Base-by-base conservation (phyloP, 2,113 vertebrate genomes). In the Pampusana beccarii region DNA sequence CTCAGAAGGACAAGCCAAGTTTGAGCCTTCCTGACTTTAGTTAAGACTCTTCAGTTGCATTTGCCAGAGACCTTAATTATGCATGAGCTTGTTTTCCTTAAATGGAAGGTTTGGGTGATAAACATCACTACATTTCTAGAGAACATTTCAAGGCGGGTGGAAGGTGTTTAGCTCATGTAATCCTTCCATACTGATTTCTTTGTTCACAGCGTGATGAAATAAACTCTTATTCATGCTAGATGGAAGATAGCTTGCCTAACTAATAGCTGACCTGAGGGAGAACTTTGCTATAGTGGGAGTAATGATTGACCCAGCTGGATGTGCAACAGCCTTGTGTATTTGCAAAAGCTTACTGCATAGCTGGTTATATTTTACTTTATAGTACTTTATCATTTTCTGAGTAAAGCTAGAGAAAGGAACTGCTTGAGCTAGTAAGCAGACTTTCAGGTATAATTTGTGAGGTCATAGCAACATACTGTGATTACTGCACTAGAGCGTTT, bases 131-230 rank as follows among this genome's bases (percentile, higher is more conserved):
- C 15, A 48, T 23, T 70, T 70, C 44, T 44, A 67, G 57, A 31
- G 57, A 84, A 13, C 3, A 1, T 71, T 93, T 94, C 1, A 3
- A 31, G 5, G 10, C 9, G 56, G n/a, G 38, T 60, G 26, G 61
- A 88, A 67, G 61, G 56, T 83, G 60, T 71, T 93, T 81, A 79
- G 65, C 31, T 81, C 44, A 31, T 40, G 24, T 92, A 95, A 65
- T 92, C 61, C 64, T 89, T 94, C 75, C 54, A 53, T 64, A 90
- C 40, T 66, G 65, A 54, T n/a, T 69, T 70, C 88, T 96, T 95
- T 95, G 86, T 91, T 94, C 81, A 88, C 31, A 84, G 72, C 15
- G 33, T 71, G 60, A 67, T 90, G 71, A 78, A 95, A 93, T 72
- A 86, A 89, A 72, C 31, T 69, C 84, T 51, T 79, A 79, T 83